Evolutionary conservation across 2,888 invertebrate species (phyloP).

Genomic region (Stenoptilia bipunctidactyla): DNA sequence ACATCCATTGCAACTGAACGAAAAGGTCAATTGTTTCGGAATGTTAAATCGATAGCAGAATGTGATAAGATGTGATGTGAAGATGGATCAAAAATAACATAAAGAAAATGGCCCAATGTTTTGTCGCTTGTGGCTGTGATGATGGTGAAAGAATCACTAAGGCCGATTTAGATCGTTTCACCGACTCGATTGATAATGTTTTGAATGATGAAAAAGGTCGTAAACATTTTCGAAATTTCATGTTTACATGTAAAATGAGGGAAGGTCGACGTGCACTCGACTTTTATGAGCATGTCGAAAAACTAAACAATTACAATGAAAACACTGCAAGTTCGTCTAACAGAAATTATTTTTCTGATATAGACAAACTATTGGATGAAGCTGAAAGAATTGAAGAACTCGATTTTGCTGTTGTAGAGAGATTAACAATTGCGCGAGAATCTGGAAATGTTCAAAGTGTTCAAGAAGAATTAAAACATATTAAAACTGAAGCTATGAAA

Average conservation of each 20-base stretch:
- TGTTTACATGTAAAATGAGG: conserved; percentile 50
- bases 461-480: conserved; percentile 33
- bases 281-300: conserved; percentile 54
- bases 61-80: conserved; percentile 26
- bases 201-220: conserved; percentile 58
- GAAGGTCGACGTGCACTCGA: conserved; percentile 45
- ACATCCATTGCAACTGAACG: no score
- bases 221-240: conserved; percentile 54
- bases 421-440: conserved; percentile 37
- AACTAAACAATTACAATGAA: conserved; percentile 37
- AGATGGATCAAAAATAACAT: conserved; percentile 30
- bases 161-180: conserved; percentile 61
- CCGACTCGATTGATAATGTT: conserved; percentile 64
- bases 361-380: conserved; percentile 43
- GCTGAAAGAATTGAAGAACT: conserved; percentile 54
- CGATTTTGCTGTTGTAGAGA: conserved; percentile 55
- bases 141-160: conserved; percentile 51
- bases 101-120: conserved; percentile 58
- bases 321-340: conserved; percentile 38
- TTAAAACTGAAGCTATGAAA: conserved; percentile 52
- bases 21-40: no score
- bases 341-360: conserved; percentile 33
- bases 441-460: conserved; percentile 44
- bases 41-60: conserved; percentile 43
- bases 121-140: conserved; percentile 57